These are phyloP conservation scores for Acleris cristana DNA, from an alignment of 2,888 invertebrate species.

Conservation along the genomic window DNA sequence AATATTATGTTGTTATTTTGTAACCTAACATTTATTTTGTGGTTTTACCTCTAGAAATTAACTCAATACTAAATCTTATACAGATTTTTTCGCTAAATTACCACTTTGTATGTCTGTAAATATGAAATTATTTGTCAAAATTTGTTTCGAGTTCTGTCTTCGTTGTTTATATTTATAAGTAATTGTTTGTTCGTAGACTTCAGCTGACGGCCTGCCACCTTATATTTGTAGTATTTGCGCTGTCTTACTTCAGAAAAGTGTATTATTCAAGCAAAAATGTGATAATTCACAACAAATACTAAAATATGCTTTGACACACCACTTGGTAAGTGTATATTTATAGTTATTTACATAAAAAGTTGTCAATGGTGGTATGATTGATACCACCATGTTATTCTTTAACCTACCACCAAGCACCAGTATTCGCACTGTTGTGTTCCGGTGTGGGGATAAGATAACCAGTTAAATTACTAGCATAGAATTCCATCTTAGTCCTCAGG, in stretches of 20 bases:
- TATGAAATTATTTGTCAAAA: neutral
- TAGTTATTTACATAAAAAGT: neutral
- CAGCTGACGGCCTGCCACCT: slow-evolving; percentile 47
- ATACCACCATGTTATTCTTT: too few relatives aligned
- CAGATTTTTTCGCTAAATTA: neutral
- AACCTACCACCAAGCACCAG: too few relatives aligned
- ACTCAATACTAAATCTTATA: neutral
- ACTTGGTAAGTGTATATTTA: slow-evolving; percentile 38
- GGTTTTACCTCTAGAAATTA: neutral
- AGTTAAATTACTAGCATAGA: too few relatives aligned
- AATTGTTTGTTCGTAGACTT: slow-evolving; percentile 41
- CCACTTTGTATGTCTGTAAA: neutral
- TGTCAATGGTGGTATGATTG: too few relatives aligned
- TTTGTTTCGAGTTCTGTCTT: neutral
- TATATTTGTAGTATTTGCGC: slow-evolving; percentile 50
- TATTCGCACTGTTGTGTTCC: too few relatives aligned
- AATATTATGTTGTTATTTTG: slow-evolving; percentile 39
- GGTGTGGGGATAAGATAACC: too few relatives aligned
- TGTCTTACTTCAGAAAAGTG: slow-evolving; percentile 50
- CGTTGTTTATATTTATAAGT: neutral
- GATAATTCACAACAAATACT: slow-evolving; percentile 50
- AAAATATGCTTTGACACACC: slow-evolving; percentile 40
- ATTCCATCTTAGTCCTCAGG: too few relatives aligned
- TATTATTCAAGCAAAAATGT: slow-evolving; percentile 56
- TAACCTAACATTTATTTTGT: neutral